phyloP scores from a whole-genome alignment of 1,140 invertebrate species.

The Papilio polytes region DNA sequence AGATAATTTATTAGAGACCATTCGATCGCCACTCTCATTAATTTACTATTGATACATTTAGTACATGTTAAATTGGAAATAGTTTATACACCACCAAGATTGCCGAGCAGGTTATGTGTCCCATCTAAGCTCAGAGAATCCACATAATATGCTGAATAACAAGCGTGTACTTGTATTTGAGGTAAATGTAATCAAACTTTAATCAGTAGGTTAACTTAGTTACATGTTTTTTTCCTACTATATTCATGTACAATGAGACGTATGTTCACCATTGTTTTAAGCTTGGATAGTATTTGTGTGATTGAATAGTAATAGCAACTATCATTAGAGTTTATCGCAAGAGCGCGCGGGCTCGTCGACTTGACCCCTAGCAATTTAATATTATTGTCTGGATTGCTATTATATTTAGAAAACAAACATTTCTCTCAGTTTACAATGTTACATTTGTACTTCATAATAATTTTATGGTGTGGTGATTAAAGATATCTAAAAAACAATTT shows the following conservation, averaged over 20 bases:
- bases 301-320: background rate
- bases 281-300: background rate
- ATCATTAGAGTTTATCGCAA: conserved; percentile 3
- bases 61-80: conserved; percentile 25
- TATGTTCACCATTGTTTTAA: background rate
- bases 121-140: background rate
- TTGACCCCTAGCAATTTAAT: conserved; percentile 7
- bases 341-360: background rate
- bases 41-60: conserved; percentile 35
- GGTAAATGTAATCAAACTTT: no score
- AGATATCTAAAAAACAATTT: no score
- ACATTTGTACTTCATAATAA: background rate
- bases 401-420: background rate
- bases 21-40: conserved; percentile 34
- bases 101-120: background rate
- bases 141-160: background rate
- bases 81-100: background rate
- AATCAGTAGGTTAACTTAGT: no score
- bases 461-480: background rate
- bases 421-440: background rate
- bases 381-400: background rate
- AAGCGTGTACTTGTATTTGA: background rate
- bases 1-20: conserved; percentile 45
- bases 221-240: background rate
- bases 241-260: background rate